Percentiles rank a stretch among this genome's conserved stretches.
Conservation (phyloP, 2,113 vertebrate species). For the Vombatus ursinus region DNA sequence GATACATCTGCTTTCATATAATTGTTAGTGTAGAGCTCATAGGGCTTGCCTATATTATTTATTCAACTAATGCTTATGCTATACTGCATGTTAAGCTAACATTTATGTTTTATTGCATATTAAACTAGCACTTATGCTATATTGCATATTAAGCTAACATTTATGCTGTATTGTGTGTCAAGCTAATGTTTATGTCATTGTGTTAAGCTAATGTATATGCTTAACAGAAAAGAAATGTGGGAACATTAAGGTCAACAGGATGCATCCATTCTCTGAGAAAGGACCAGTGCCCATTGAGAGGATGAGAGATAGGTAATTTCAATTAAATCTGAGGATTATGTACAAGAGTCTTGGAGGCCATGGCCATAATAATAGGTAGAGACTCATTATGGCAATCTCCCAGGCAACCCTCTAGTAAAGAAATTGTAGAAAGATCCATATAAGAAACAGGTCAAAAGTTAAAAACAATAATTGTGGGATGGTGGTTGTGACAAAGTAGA, state of each 20-base stretch:
- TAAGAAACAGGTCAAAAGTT: background rate
- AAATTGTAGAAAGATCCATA: background rate
- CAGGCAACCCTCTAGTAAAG: background rate
- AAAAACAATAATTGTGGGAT: background rate
- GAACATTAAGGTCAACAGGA: background rate
- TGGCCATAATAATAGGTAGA: background rate
- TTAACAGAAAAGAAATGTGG: background rate
- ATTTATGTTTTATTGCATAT: background rate
- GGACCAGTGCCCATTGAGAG: background rate
- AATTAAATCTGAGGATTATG: background rate
- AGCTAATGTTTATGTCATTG: background rate
- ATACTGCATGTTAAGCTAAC: background rate
- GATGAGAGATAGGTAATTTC: background rate
- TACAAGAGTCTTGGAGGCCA: background rate
- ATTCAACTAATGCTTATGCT: background rate
- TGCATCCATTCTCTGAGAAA: background rate
- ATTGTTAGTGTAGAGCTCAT: background rate
- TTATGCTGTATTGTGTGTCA: background rate
- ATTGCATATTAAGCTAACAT: background rate
- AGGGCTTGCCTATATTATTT: background rate
- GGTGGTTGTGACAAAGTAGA: background rate
- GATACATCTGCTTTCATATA: background rate
- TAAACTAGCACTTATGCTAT: background rate
- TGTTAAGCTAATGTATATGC: background rate
- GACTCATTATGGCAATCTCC: background rate